Percentiles rank a stretch among this genome's conserved stretches.
These are phyloP conservation scores for Hesperia comma DNA, from an alignment of 2,888 invertebrate species.

Conservation along the genomic window DNA sequence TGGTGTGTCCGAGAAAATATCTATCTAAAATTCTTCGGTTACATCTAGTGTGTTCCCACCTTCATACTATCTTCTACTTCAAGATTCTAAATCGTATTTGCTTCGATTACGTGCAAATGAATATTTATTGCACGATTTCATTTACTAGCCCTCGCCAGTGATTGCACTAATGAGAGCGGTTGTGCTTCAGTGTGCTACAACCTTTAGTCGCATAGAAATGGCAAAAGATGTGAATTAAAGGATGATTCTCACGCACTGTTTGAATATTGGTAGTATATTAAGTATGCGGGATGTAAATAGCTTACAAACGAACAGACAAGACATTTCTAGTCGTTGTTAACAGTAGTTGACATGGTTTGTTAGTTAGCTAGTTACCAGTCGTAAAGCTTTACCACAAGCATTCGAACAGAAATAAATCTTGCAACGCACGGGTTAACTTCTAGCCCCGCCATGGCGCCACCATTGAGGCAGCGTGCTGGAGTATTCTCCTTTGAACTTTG, in stretches of 20 bases:
- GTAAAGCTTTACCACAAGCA: too few species aligned
- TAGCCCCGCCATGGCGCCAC: too few species aligned
- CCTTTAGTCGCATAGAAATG: constrained; percentile 1
- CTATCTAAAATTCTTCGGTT: neutral
- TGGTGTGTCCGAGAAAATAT: too few species aligned
- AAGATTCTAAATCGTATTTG: constrained; percentile 16
- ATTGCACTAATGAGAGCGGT: constrained; percentile 13
- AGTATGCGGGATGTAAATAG: too few species aligned
- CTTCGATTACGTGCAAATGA: constrained; percentile 21
- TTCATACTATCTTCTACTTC: neutral
- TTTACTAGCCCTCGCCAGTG: constrained; percentile 10
- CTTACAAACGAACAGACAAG: too few species aligned
- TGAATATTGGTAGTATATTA: neutral
- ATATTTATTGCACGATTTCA: constrained; percentile 27
- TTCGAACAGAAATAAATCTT: too few species aligned
- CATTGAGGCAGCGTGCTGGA: too few species aligned
- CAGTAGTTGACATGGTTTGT: too few species aligned
- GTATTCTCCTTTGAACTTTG: too few species aligned
- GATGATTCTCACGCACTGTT: neutral
- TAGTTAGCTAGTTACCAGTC: too few species aligned
- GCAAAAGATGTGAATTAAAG: neutral
- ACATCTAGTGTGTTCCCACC: neutral
- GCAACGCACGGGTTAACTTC: too few species aligned
- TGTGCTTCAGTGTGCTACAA: neutral
- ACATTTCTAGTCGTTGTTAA: too few species aligned